A percentile compares a stretch with the other conserved stretches of the same genome.
phyloP scores from a whole-genome alignment of 2,113 vertebrate species.

The Vulpes lagopus region DNA sequence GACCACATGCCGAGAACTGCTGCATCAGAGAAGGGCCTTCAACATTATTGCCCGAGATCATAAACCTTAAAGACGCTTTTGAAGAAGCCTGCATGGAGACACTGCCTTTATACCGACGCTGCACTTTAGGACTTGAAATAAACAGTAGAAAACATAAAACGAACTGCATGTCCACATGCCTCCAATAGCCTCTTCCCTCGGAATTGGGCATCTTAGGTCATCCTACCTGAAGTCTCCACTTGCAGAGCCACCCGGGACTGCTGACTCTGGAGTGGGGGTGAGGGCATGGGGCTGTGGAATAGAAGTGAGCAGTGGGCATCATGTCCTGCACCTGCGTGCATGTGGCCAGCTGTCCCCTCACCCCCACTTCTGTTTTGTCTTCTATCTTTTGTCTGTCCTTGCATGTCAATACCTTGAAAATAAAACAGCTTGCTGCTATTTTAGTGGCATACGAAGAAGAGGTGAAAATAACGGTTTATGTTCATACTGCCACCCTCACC shows the following conservation, averaged over 20 bases:
- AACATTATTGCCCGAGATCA: accelerated
- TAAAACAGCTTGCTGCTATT: background rate
- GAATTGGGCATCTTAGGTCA: background rate
- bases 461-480: background rate
- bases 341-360: background rate
- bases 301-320: accelerated
- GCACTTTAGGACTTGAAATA: background rate
- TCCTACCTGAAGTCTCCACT: background rate
- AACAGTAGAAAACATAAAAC: background rate
- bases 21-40: background rate
- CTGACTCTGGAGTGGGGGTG: accelerated
- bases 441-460: background rate
- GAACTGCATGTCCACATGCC: too few relatives aligned
- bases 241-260: background rate
- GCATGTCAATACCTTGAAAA: background rate
- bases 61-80: background rate
- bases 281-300: background rate
- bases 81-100: too few relatives aligned
- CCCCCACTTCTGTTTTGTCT: accelerated
- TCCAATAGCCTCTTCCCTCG: background rate
- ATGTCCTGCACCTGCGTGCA: accelerated
- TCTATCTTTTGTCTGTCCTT: too few relatives aligned
- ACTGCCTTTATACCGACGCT: background rate
- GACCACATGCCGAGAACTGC: background rate
- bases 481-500: background rate